Evolutionary conservation across 2,113 vertebrate species (phyloP), one percentile per base, ranked within the genome.

Genomic region (Glareola pratincola): DNA sequence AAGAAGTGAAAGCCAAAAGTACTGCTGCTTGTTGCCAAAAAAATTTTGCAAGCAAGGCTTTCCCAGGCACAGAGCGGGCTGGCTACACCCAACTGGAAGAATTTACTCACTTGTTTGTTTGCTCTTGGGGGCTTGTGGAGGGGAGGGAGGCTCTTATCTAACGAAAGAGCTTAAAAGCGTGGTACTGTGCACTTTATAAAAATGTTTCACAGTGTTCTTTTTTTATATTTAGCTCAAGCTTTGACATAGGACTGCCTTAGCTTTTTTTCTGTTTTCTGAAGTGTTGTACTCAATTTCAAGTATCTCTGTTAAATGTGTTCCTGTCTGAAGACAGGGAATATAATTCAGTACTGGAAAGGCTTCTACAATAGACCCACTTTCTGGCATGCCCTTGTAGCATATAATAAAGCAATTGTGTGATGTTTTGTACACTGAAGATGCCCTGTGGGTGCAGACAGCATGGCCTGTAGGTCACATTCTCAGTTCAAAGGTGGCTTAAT

Each of bases 81-180:
- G 95, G 89, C 94, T 94, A 95, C 94, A 89, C 96, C 97, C 95
- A 90, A 96, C 80, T 93, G 96, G 96, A 98, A 96, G 90, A 88
- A 94, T 96, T 97, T 93, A 95, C 89, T 96, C 92, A 96, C 89
- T 94, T 93, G 77, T 97, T 96, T 95, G 93, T 95, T 97, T 95
- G 90, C 91, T 91, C 91, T 94, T 87, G 91, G 95, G 89, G 54
- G 68, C 90, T 97, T 68, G 66, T 62, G 74, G 71, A 73, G 88
- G 93, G 96, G 90, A 93, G 91, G 62, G 85, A 97, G 93, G 94
- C 66, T 92, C 98, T 98, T 98, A 98, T 98, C 98, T 98, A 96
- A 85, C 62, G 90, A 47, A 19, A 60, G 90, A 75, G 94, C 82
- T 89, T 75, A 50, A 64, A 82, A 57, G 37, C 9, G 0, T 47